A percentile compares a stretch with the other conserved stretches of the same genome.
Conservation (phyloP, 92 coral and sea anemone species). For the Phenganax stokvisi region DNA sequence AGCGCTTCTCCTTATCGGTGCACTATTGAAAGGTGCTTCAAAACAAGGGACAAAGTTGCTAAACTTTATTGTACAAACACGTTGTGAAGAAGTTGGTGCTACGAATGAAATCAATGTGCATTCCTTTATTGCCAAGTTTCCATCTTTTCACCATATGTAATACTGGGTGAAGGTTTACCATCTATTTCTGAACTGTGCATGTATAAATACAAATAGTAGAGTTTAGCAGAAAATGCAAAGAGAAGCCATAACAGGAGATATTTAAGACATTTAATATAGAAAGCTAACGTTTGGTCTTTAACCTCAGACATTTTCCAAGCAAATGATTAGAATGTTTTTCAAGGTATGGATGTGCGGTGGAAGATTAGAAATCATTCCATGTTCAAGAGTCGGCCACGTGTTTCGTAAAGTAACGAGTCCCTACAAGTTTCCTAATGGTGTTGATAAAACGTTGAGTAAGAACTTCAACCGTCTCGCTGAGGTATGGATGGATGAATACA, state of each 20-base stretch:
- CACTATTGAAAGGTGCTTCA: no score
- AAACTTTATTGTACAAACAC: neutral
- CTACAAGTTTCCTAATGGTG: conserved; percentile 96
- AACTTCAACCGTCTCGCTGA: conserved; percentile 96
- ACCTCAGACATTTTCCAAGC: no score
- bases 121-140: no score
- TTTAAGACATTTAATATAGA: no score
- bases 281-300: no score
- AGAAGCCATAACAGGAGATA: no score
- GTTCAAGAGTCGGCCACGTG: conserved; percentile 98
- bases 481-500: conserved; percentile 99
- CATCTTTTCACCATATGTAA: neutral
- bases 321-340: neutral
- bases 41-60: no score
- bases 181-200: no score
- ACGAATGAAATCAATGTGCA: no score
- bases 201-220: no score
- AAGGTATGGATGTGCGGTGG: conserved; percentile 99
- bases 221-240: no score
- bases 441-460: conserved; percentile 79
- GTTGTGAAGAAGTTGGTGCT: no score
- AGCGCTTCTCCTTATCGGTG: neutral
- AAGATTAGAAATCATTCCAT: conserved; percentile 88
- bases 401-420: conserved; percentile 81
- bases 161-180: neutral